Conservation (phyloP, 2,888 invertebrate genomes). For the Ptychoptera contaminata region DNA sequence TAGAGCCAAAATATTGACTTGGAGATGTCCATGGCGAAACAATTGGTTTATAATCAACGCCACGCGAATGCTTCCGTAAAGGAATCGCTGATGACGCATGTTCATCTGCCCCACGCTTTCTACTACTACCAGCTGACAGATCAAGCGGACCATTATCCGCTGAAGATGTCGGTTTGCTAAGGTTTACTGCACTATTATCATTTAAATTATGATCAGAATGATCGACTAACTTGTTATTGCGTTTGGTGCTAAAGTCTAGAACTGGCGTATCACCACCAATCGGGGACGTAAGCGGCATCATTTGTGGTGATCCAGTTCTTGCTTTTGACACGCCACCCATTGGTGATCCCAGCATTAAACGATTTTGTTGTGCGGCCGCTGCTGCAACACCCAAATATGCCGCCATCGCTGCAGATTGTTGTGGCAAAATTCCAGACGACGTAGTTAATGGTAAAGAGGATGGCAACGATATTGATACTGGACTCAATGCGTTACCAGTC, state of each 20-base stretch:
- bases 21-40: slow-evolving; percentile 67
- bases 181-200: slow-evolving; percentile 52
- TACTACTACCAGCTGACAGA: slow-evolving; percentile 58
- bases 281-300: slow-evolving; percentile 38
- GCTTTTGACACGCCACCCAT: slow-evolving; percentile 46
- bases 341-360: slow-evolving; percentile 59
- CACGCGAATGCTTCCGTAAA: slow-evolving; percentile 47
- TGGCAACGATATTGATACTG: slow-evolving; percentile 47
- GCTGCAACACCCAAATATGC: slow-evolving; percentile 62
- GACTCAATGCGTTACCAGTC: slow-evolving; percentile 28
- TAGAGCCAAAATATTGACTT: slow-evolving; percentile 64
- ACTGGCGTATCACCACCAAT: slow-evolving; percentile 43
- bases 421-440: slow-evolving; percentile 49
- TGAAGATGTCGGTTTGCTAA: slow-evolving; percentile 44
- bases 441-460: slow-evolving; percentile 51
- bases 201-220: slow-evolving; percentile 38
- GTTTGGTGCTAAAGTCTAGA: slow-evolving; percentile 69
- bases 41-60: slow-evolving; percentile 50
- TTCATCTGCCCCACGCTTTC: slow-evolving; percentile 53
- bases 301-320: slow-evolving; percentile 25
- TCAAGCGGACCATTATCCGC: slow-evolving; percentile 56
- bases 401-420: slow-evolving; percentile 69
- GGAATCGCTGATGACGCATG: slow-evolving; percentile 39
- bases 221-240: slow-evolving; percentile 30
- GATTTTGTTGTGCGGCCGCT: slow-evolving; percentile 53